Percentiles rank a stretch among this genome's conserved stretches.
phyloP scores from a whole-genome alignment of 2,797 vertebrate genomes.

The Chloroceryle inda region DNA sequence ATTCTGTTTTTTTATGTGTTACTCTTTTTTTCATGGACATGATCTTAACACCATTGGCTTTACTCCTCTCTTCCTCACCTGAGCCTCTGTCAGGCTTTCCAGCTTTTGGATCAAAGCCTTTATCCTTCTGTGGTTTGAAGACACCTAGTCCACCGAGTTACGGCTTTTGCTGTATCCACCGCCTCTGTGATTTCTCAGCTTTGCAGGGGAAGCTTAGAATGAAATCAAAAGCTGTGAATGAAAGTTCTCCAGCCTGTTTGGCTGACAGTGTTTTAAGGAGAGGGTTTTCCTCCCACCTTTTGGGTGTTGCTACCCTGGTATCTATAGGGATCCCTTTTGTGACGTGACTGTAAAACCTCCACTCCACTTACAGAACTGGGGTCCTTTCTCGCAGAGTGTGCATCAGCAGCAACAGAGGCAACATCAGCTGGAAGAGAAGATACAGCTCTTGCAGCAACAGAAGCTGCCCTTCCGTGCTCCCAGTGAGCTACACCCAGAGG shows the following conservation, averaged over 20 bases:
- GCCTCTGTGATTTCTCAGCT: neutral
- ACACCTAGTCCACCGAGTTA: neutral
- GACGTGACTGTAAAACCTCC: neutral
- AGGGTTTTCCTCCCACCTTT: neutral
- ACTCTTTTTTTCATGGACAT: neutral
- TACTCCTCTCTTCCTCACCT: neutral
- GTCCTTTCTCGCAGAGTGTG: slow-evolving; percentile 82
- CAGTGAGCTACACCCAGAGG: slow-evolving; percentile 78
- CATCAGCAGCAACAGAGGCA: slow-evolving; percentile 94
- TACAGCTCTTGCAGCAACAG: slow-evolving; percentile 92
- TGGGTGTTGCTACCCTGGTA: neutral
- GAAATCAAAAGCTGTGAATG: neutral
- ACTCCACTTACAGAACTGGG: neutral
- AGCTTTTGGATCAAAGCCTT: neutral
- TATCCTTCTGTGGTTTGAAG: neutral
- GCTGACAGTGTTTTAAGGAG: neutral
- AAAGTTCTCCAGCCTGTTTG: neutral
- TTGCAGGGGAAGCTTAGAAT: neutral
- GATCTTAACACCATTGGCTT: neutral
- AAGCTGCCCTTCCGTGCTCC: slow-evolving; percentile 86
- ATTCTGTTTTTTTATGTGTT: neutral
- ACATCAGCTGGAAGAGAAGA: slow-evolving; percentile 93
- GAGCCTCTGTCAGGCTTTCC: neutral
- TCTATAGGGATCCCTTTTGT: neutral
- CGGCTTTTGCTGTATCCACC: neutral